Evolutionary conservation across 2,113 vertebrate species (phyloP), one percentile per base, ranked within the genome.

Genomic region (Microtus ochrogaster): DNA sequence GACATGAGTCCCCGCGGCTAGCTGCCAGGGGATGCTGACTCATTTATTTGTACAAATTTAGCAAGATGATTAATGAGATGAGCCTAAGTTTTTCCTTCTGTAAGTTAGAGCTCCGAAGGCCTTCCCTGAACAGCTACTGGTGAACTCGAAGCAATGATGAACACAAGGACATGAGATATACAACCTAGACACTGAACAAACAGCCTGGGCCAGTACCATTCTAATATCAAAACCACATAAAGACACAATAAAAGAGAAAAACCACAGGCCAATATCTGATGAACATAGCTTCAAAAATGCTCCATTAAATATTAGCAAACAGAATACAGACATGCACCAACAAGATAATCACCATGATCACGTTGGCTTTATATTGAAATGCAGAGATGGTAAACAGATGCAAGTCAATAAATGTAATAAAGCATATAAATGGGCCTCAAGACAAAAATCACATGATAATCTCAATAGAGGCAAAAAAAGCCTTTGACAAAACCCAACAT

Each of bases 1-100:
- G 7, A 9, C n/a, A 61, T 41, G 58, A 41, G 24, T 63, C n/a
- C 26, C 58, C 10, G n/a, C 41, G 81, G 22, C 4, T 66, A 47
- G 63, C 12, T 79, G 39, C 44, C 49, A 47, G 63, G 39, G 30
- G 47, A 17, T 94, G 63, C 47, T 85, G 44, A 89, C 22, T 84
- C 11, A 81, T 86, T 28, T 41, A 30, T 44, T 84, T 81, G 7
- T 76, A 76, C 58, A 58, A 68, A 65, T 73, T 68, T 30, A 94
- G 24, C 21, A 47, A 44, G 72, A 2, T 73, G 47, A 91, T 36
- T 39, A 83, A 68, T 24, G 9, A 41, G 33, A 19, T 24, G 14
- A 90, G 89, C 47, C 30, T 90, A 28, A 72, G 41, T 65, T 91
- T 97, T 66, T 91, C 79, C 41, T 78, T 12, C 55, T 83, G 73